Evolutionary conservation across 2,797 vertebrate genomes (phyloP).

Genomic region (Galaxias olidus): DNA sequence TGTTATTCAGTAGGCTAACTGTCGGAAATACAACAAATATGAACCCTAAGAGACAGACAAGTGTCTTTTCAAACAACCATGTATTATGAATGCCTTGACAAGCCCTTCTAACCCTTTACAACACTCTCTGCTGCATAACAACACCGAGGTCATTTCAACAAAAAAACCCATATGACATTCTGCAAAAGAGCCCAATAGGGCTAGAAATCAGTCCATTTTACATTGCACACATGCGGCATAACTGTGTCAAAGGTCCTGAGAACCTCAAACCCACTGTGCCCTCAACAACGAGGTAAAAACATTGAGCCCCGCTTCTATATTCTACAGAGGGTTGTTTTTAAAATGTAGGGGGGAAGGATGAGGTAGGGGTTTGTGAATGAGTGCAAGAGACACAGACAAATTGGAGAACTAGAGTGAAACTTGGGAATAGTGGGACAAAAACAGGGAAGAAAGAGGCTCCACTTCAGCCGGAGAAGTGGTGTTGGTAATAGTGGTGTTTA

Average conservation of each 20-base stretch:
- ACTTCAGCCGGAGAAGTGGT: conserved; percentile 34
- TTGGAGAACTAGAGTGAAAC: background rate
- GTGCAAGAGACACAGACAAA: background rate
- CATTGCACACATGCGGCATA: background rate
- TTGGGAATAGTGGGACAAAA: background rate
- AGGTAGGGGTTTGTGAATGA: background rate
- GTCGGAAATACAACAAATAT: too few relatives aligned
- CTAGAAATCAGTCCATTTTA: background rate
- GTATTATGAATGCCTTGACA: too few relatives aligned
- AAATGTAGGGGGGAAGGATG: background rate
- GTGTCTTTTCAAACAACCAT: too few relatives aligned
- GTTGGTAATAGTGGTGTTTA: conserved; percentile 63
- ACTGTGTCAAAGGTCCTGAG: background rate
- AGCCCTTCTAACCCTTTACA: background rate
- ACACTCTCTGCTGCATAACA: background rate
- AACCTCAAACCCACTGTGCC: background rate
- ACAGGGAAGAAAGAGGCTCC: background rate
- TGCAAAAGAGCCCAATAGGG: background rate
- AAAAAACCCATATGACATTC: background rate
- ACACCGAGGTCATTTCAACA: background rate
- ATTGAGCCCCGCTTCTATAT: too few relatives aligned
- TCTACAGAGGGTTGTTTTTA: background rate
- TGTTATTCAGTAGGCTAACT: too few relatives aligned
- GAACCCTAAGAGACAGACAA: too few relatives aligned
- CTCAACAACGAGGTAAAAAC: too few relatives aligned